Evolutionary conservation across 2,113 vertebrate genomes (phyloP), one percentile per base, ranked within the genome.

Genomic region (Sylvilagus bachmani): DNA sequence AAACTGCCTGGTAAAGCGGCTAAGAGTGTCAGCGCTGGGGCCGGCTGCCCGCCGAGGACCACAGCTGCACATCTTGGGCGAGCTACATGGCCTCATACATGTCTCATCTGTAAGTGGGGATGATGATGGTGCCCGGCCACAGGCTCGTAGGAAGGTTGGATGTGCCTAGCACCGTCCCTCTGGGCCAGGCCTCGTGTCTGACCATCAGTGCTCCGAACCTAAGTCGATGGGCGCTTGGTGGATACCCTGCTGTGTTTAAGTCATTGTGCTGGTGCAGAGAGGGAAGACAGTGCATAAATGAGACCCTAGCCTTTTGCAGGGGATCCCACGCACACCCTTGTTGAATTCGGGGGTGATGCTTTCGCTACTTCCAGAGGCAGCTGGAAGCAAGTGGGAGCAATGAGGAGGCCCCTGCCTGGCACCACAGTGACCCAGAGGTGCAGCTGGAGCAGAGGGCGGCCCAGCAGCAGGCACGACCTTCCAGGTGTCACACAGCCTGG

Each of bases 1-100:
- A 64, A 79, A 67, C 33, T 58, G 33, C 49, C 5, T 61, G 69
- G 58, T 53, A 27, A 90, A 51, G 12, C 58, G 10, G 49, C n/a
- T 6, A 6, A 29, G n/a, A 5, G 4, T 0, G 0, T 25, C 1
- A 0, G 25, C 71, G 44, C 22, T 31, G 89, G 31, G 84, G 55
- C 33, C 38, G 38, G 38, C 29, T 55, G 27, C 82, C 71, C 19
- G 44, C 69, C 38, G 51, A 12, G 55, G 38, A 24, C n/a, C 10
- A 0, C 0, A 85, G 24, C 16, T n/a, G 33, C 25, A 6, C 17
- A 0, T 16, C 36, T 55, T 2, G 36, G 74, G 55, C 11, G n/a
- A 36, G 36, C 58, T 22, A 2, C 16, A 36, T 38, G 55, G 12
- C 51, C 51, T 44, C 74, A 80, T 49, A 0, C 4, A 9, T 2